A percentile compares a stretch with the other conserved stretches of the same genome.
phyloP scores from a whole-genome alignment of 2,888 invertebrate species.

The Orchestes rusci region DNA sequence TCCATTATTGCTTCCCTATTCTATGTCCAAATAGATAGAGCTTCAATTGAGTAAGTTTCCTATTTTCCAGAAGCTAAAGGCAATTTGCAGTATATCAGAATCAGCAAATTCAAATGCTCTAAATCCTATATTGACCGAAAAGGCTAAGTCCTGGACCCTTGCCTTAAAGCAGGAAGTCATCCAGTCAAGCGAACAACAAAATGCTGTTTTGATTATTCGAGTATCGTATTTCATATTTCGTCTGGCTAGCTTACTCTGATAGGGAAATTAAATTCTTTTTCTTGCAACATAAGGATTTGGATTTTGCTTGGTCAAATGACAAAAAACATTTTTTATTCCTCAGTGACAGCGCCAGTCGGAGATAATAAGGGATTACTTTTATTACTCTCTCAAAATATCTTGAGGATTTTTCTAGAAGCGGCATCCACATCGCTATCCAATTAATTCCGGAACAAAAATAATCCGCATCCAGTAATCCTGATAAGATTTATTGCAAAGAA shows the following conservation, averaged over 20 bases:
- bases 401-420: no score
- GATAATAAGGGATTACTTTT: no score
- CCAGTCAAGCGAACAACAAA: conserved; percentile 22
- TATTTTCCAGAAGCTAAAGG: conserved; percentile 20
- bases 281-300: no score
- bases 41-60: no score
- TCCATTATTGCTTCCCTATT: no score
- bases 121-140: conserved; percentile 42
- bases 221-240: conserved; percentile 14
- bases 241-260: conserved; percentile 15
- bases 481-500: conserved; percentile 11
- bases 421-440: no score
- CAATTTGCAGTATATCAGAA: conserved; percentile 40
- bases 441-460: conserved; percentile 10
- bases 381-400: no score
- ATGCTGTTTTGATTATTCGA: conserved; percentile 19
- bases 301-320: no score
- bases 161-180: conserved; percentile 21
- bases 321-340: no score
- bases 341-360: no score
- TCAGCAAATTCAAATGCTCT: conserved; percentile 43
- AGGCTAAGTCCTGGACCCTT: conserved; percentile 31
- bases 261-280: conserved; percentile 16
- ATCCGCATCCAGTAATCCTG: conserved; percentile 10
- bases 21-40: no score